Conservation (phyloP, 2,113 vertebrate genomes). For the Lophura nycthemera region DNA sequence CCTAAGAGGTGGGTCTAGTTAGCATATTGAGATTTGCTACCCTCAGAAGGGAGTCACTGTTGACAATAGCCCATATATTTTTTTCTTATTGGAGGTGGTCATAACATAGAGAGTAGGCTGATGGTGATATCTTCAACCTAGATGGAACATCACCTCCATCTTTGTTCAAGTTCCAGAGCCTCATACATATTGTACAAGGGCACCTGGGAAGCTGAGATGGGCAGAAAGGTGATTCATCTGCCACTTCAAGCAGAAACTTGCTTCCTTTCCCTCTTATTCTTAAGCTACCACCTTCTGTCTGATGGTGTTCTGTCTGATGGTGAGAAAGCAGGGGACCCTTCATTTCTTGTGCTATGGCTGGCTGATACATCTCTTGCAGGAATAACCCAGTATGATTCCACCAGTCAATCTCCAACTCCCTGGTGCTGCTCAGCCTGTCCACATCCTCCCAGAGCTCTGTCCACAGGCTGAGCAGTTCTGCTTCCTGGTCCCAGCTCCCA, state of each 20-base stretch:
- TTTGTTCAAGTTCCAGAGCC: not conserved
- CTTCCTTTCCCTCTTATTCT: not conserved
- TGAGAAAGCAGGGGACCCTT: not conserved
- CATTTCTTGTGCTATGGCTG: not conserved
- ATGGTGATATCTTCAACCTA: no score
- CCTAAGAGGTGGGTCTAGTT: not conserved
- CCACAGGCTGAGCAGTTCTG: not conserved
- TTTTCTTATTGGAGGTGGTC: no score
- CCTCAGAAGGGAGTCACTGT: not conserved
- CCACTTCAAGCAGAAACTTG: not conserved
- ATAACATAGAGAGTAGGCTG: not conserved
- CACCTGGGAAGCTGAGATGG: not conserved
- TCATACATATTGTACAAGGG: not conserved
- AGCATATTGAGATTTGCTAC: not conserved
- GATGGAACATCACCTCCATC: no score
- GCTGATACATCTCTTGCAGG: not conserved
- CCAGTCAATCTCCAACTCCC: not conserved
- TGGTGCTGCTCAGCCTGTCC: not conserved
- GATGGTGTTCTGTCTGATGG: not conserved
- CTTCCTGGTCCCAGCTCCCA: not conserved
- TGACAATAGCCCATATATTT: no score
- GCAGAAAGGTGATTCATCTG: not conserved
- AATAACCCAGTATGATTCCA: not conserved
- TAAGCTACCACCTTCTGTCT: not conserved
- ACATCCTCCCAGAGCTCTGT: not conserved